Percentiles rank a stretch among this genome's conserved stretches.
phyloP scores from a whole-genome alignment of 2,113 vertebrate genomes.

The Pomatorhinus ruficollis region DNA sequence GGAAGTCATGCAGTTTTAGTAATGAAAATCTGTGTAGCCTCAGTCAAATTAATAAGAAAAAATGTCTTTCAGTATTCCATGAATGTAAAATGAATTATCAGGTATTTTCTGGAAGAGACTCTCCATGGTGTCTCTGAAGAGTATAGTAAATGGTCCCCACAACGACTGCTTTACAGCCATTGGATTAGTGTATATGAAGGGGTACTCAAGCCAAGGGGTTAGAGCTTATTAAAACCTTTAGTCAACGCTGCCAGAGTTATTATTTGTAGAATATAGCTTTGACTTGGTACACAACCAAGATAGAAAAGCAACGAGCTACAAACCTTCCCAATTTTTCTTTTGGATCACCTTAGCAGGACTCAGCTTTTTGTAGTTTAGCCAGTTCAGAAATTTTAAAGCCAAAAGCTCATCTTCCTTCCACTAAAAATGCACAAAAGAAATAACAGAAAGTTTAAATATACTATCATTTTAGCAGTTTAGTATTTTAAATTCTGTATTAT shows the following conservation, averaged over 20 bases:
- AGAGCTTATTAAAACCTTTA: background rate
- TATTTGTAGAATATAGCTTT: background rate
- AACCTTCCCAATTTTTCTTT: background rate
- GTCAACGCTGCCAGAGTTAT: background rate
- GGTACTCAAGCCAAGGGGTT: background rate
- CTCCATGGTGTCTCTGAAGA: background rate
- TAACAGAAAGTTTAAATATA: background rate
- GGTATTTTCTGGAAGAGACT: background rate
- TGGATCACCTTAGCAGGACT: background rate
- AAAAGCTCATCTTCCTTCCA: background rate
- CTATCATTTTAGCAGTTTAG: background rate
- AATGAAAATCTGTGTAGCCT: background rate
- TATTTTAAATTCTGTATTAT: background rate
- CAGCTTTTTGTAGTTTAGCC: background rate
- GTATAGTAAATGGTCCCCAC: background rate
- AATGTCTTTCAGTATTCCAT: background rate
- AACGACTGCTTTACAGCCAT: background rate
- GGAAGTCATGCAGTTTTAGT: background rate
- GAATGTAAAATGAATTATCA: background rate
- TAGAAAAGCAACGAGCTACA: background rate
- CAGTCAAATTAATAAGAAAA: background rate
- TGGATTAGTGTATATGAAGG: background rate
- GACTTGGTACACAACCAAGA: background rate
- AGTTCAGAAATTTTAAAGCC: constrained; percentile 2
- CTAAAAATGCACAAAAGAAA: background rate